Base-by-base conservation (phyloP, 35 echinoderm and acorn worm genomes). In the Chiridota heheva region DNA sequence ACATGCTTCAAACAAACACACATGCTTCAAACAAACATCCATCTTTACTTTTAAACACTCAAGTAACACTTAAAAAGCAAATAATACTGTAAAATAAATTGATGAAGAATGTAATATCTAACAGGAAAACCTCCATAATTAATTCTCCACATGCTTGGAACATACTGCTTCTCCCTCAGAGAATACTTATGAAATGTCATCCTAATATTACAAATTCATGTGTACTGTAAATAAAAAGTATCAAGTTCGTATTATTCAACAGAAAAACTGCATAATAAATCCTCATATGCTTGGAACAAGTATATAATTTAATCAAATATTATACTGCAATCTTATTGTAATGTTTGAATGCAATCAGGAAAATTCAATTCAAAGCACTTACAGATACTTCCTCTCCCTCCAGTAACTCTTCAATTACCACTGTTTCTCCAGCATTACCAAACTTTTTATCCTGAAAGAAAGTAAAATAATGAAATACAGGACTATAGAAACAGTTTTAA, bases 331-430 rank as follows among this genome's bases (percentile, higher is more conserved):
- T 56, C 49, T 56, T 56, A 56, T 56, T 16, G 24, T 56, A 51
- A 51, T n/a, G 8, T 51, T 8, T 51, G 47, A n/a, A 51, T 12
- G n/a, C 8, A 51, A 51, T 51, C n/a, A 51, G 8, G 8, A 26
- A 37, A 20, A 68, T 28, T 36, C 42, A 72, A 7, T 26, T 40
- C 33, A 15, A 3, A 76, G 30, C 41, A 82, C 92, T 96, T 58
- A 96, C 92, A 28, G 92, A 96, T 27, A 90, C 43, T 72, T 96
- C 92, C 46, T 96, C 82, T 45, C 92, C 92, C 83, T 96, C 87
- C 16, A 96, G 47, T 24, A 96, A 51, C 70, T 96, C 92, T 82
- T 96, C 92, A 40, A 96, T 71, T 2, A 96, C 83, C 7, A 96
- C 87, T 17, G 71, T 96, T 29, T 96, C 92, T 4, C 92, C 92